phyloP scores from a whole-genome alignment of 2,888 invertebrate species.

The Portevinia maculata region DNA sequence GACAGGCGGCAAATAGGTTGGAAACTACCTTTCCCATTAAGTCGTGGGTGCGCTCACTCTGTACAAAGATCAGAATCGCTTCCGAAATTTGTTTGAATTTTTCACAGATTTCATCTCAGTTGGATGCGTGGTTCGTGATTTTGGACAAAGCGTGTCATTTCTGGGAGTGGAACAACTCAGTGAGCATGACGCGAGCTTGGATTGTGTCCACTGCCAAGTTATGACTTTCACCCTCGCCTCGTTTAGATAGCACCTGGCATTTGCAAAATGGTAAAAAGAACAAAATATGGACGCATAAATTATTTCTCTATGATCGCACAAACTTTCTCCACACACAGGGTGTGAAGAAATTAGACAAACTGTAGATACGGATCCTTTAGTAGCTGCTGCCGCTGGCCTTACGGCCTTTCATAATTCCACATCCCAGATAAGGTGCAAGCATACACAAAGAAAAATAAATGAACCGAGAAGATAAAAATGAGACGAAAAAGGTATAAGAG shows the following conservation, averaged over 20 bases:
- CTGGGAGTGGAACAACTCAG: conserved; percentile 29
- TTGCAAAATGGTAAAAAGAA: conserved; percentile 46
- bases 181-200: conserved; percentile 60
- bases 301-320: conserved; percentile 71
- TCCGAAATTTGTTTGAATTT: conserved; percentile 17
- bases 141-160: conserved; percentile 58
- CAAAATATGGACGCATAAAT: conserved; percentile 73
- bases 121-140: conserved; percentile 66
- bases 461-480: conserved; percentile 48
- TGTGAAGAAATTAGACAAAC: conserved; percentile 74
- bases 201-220: conserved; percentile 27
- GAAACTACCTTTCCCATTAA: conserved; percentile 33
- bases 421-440: conserved; percentile 68
- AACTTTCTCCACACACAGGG: conserved; percentile 74
- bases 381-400: conserved; percentile 61
- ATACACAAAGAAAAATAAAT: conserved; percentile 10
- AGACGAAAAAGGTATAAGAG: conserved; percentile 17
- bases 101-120: conserved; percentile 61
- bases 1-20: conserved; percentile 71
- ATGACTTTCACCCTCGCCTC: conserved; percentile 36
- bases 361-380: conserved; percentile 71
- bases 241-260: conserved; percentile 62
- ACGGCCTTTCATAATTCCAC: conserved; percentile 65
- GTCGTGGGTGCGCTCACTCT: conserved; percentile 24
- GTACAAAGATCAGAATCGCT: conserved; percentile 45